These are phyloP conservation scores for Steinernema carpocapsae DNA, from an alignment of 2,888 invertebrate genomes.

Conservation along the genomic window DNA sequence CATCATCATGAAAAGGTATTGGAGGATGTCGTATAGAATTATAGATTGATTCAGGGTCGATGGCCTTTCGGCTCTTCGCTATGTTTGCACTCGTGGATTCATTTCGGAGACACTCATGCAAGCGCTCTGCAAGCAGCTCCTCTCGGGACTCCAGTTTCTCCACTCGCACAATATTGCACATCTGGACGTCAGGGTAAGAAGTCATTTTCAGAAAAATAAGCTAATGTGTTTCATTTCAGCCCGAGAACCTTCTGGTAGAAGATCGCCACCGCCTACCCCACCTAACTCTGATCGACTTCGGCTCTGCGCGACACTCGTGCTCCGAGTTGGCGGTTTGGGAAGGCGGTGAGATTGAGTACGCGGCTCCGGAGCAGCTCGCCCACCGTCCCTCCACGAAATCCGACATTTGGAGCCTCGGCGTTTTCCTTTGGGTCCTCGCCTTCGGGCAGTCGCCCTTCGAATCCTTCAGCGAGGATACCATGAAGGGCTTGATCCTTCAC, in stretches of 20 bases:
- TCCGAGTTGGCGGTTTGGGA: constrained; percentile 42
- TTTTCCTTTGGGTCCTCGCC: constrained; percentile 40
- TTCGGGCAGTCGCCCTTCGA: constrained; percentile 40
- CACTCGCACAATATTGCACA: constrained; percentile 42
- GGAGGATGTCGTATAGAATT: no score
- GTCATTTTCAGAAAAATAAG: no score
- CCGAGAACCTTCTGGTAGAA: constrained; percentile 45
- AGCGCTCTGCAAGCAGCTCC: constrained; percentile 39
- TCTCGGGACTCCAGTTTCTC: constrained; percentile 40
- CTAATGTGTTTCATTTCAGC: no score
- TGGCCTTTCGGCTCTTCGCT: constrained; percentile 38
- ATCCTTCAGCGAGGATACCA: constrained; percentile 36
- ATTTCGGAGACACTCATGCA: constrained; percentile 44
- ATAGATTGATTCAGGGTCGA: constrained; percentile 33
- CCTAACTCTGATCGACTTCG: constrained; percentile 40
- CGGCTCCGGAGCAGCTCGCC: constrained; percentile 41
- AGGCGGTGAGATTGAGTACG: constrained; percentile 40
- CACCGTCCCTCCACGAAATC: constrained; percentile 41
- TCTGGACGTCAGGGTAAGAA: constrained; percentile 39
- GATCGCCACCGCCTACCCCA: constrained; percentile 29
- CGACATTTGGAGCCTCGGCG: constrained; percentile 42
- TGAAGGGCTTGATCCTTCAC: constrained; percentile 36
- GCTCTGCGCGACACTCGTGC: constrained; percentile 30
- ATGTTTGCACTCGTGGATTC: constrained; percentile 39
- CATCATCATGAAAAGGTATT: constrained; percentile 8